These are phyloP conservation scores for Carcina quercana DNA, from an alignment of 2,888 invertebrate species.

Conservation along the genomic window DNA sequence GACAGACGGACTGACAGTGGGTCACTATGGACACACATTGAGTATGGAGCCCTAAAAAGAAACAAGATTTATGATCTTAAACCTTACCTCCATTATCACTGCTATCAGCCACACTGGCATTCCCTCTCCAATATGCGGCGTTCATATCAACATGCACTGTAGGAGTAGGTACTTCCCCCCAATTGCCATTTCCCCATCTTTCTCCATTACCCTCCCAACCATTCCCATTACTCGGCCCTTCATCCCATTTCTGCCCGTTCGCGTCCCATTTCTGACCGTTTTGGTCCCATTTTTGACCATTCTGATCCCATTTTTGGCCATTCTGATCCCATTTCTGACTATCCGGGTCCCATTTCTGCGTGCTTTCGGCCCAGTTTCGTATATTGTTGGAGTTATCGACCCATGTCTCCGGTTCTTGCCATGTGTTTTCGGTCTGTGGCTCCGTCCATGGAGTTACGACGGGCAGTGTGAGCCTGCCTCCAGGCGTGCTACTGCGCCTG, in stretches of 20 bases:
- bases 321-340: constrained; percentile 13
- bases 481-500: constrained; percentile 56
- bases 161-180: constrained; percentile 60
- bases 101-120: constrained; percentile 61
- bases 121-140: constrained; percentile 58
- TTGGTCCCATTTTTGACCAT: constrained; percentile 43
- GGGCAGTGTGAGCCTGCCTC: constrained; percentile 49
- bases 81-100: constrained; percentile 66
- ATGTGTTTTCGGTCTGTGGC: constrained; percentile 17
- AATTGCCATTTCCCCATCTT: constrained; percentile 48
- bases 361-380: constrained; percentile 29
- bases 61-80: not conserved
- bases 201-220: constrained; percentile 32
- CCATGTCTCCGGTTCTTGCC: constrained; percentile 40
- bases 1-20: too few species aligned
- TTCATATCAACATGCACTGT: constrained; percentile 63
- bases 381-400: constrained; percentile 23
- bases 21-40: too few species aligned
- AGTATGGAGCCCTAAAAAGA: too few species aligned
- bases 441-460: constrained; percentile 27
- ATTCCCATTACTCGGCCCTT: constrained; percentile 1
- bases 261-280: constrained; percentile 34
- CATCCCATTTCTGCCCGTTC: constrained; percentile 18
- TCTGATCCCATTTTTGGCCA: constrained; percentile 44
- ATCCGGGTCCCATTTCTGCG: constrained; percentile 27